Evolutionary conservation across 1,140 invertebrate genomes (phyloP).

Genomic region (Drosophila guanche): DNA sequence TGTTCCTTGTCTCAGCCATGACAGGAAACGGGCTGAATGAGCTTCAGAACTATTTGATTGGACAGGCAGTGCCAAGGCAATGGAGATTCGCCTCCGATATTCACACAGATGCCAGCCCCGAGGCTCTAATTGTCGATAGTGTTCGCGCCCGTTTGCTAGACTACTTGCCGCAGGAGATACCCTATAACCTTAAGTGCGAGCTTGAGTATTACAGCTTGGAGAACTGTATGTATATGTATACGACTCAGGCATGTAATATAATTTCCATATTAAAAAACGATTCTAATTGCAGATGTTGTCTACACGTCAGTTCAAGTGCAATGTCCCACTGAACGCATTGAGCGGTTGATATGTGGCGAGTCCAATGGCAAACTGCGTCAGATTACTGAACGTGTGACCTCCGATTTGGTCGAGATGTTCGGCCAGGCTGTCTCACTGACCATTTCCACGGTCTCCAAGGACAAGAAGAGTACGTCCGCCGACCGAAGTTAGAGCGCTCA

Average conservation of each 20-base stretch:
- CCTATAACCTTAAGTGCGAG: conserved; percentile 88
- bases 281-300: conserved; percentile 84
- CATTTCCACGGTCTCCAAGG: conserved; percentile 63
- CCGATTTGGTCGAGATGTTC: conserved; percentile 83
- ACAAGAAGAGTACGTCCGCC: conserved; percentile 30
- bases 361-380: conserved; percentile 87
- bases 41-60: conserved; percentile 90
- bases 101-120: conserved; percentile 89
- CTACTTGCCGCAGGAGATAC: conserved; percentile 91
- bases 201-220: conserved; percentile 88
- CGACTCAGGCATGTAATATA: no score
- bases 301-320: conserved; percentile 86
- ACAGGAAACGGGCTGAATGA: conserved; percentile 90
- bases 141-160: conserved; percentile 92
- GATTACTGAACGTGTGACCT: conserved; percentile 86
- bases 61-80: conserved; percentile 86
- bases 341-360: conserved; percentile 87
- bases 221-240: conserved; percentile 76
- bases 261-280: neutral
- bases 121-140: conserved; percentile 88
- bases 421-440: conserved; percentile 80
- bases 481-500: neutral
- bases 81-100: conserved; percentile 88
- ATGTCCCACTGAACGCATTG: conserved; percentile 86
- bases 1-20: conserved; percentile 95